These are phyloP conservation scores for Phrixothrix hirtus DNA, from an alignment of 2,888 invertebrate genomes.

Conservation along the genomic window DNA sequence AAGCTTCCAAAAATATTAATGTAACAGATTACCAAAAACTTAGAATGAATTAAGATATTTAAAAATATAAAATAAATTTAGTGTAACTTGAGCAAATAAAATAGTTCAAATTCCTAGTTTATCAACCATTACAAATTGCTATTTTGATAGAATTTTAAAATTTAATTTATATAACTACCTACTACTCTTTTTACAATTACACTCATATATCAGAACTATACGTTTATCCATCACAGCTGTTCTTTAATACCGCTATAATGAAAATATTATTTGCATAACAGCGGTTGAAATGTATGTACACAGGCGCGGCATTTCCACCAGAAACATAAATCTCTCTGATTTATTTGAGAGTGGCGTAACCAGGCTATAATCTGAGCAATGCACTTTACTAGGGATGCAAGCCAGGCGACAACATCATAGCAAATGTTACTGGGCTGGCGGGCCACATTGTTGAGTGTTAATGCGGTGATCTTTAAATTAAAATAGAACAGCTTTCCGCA, in stretches of 20 bases:
- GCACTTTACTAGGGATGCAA: constrained; percentile 37
- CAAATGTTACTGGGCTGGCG: constrained; percentile 37
- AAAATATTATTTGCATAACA: constrained; percentile 47
- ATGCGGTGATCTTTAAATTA: constrained; percentile 37
- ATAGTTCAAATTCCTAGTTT: not conserved
- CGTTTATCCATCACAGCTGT: not conserved
- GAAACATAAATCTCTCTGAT: constrained; percentile 45
- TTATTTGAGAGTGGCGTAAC: constrained; percentile 42
- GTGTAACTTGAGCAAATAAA: no score
- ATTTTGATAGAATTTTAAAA: not conserved
- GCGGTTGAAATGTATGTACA: constrained; percentile 40
- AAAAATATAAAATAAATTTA: no score
- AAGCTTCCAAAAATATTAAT: no score
- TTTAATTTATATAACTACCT: not conserved
- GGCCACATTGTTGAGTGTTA: constrained; percentile 24
- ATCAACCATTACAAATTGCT: no score
- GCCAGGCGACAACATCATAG: constrained; percentile 27
- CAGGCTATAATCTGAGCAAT: constrained; percentile 43
- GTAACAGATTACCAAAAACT: no score
- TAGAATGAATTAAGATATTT: no score
- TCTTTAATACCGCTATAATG: not conserved
- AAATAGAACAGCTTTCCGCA: constrained; percentile 40
- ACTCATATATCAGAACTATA: no score
- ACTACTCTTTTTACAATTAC: no score
- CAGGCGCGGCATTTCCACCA: constrained; percentile 42